phyloP scores from a whole-genome alignment of 2,113 vertebrate genomes.

The Alexandromys fortis region DNA sequence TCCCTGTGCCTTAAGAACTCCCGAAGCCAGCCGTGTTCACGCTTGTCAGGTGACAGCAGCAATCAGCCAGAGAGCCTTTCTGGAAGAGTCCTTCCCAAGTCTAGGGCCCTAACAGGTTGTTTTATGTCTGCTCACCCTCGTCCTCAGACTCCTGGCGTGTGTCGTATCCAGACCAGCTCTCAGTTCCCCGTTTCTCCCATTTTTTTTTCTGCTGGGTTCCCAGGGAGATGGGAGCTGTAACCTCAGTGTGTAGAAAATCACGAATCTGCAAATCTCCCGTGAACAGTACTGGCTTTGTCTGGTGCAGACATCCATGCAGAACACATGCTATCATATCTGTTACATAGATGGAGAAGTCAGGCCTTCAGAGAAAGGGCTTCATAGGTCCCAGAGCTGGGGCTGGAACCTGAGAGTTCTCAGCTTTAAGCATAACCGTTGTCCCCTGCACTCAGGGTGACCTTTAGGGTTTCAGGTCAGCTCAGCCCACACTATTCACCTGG shows the following conservation, averaged over 20 bases:
- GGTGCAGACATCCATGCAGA: neutral
- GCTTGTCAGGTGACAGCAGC: neutral
- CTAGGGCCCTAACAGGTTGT: rapidly evolving
- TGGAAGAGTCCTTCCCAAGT: neutral
- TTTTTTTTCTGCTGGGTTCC: neutral
- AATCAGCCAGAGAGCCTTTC: neutral
- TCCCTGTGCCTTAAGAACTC: rapidly evolving
- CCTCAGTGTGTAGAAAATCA: neutral
- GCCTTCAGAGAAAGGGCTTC: neutral
- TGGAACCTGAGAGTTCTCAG: neutral
- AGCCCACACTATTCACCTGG: neutral
- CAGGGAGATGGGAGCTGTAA: neutral
- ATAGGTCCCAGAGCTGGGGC: neutral
- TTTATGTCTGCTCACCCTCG: neutral
- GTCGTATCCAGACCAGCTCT: neutral
- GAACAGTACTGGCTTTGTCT: neutral
- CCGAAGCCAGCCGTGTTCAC: rapidly evolving
- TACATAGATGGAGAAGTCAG: neutral
- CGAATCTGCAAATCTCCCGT: neutral
- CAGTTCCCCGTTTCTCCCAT: rapidly evolving
- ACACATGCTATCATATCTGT: neutral
- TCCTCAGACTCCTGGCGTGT: neutral
- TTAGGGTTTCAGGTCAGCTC: neutral
- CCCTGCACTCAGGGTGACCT: neutral
- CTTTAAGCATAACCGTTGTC: rapidly evolving